A percentile compares a stretch with the other conserved stretches of the same genome.
phyloP scores from a whole-genome alignment of 2,113 vertebrate genomes.

The Todiramphus saurophagus region DNA sequence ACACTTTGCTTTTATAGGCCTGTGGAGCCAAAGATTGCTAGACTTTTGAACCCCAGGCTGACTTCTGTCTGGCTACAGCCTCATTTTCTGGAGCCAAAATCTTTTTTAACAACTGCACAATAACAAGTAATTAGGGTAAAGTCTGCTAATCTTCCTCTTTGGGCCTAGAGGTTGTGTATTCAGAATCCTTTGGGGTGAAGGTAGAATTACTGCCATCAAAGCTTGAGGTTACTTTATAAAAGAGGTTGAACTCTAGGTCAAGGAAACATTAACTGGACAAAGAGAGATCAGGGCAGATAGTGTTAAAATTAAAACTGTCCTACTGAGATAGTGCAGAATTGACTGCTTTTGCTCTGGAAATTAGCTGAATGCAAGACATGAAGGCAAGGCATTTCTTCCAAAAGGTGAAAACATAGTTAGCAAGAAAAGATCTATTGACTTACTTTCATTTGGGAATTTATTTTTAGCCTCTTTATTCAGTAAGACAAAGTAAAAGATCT shows the following conservation, averaged over 20 bases:
- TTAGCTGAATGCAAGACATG: background rate
- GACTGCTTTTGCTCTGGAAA: slow-evolving; percentile 37
- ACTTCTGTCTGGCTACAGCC: slow-evolving; percentile 79
- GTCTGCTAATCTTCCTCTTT: slow-evolving; percentile 67
- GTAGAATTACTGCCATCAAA: slow-evolving; percentile 68
- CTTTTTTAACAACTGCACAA: slow-evolving; percentile 66
- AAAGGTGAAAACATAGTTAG: background rate
- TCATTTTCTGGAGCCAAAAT: slow-evolving; percentile 77
- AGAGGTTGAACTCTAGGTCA: slow-evolving; percentile 79
- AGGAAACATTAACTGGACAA: slow-evolving; percentile 79
- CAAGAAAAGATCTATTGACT: background rate
- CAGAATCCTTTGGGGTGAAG: slow-evolving; percentile 56
- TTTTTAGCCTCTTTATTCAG: background rate
- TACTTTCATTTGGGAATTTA: background rate
- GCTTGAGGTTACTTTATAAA: slow-evolving; percentile 70
- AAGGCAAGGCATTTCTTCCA: background rate
- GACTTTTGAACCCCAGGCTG: slow-evolving; percentile 78
- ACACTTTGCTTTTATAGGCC: slow-evolving; percentile 80
- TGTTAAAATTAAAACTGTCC: slow-evolving; percentile 65
- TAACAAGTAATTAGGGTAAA: slow-evolving; percentile 69
- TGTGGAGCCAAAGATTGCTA: slow-evolving; percentile 79
- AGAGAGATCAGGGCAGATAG: slow-evolving; percentile 72
- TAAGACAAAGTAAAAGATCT: slow-evolving; percentile 15
- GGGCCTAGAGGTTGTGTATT: slow-evolving; percentile 56
- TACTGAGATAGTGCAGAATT: slow-evolving; percentile 51